These are phyloP conservation scores for Calameuta idolon DNA, from an alignment of 2,888 invertebrate genomes.

Conservation along the genomic window DNA sequence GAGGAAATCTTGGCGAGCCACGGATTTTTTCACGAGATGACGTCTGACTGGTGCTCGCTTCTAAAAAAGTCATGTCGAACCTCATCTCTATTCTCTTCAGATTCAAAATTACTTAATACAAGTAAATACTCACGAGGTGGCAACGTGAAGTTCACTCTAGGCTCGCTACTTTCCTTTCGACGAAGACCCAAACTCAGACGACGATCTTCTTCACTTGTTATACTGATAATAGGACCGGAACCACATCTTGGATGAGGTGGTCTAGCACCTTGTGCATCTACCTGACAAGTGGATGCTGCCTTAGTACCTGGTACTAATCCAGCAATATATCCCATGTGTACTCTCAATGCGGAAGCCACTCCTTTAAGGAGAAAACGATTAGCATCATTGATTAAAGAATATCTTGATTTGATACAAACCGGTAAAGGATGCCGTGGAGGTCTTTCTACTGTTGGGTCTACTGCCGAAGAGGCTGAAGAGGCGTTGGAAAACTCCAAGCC, in stretches of 20 bases:
- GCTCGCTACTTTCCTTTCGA: slow-evolving; percentile 69
- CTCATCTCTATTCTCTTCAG: not conserved
- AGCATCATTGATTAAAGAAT: no score
- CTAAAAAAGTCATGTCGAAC: slow-evolving; percentile 28
- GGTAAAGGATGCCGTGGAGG: slow-evolving; percentile 75
- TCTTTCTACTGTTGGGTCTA: slow-evolving; percentile 76
- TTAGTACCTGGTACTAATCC: slow-evolving; percentile 77
- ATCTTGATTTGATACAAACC: slow-evolving; percentile 37
- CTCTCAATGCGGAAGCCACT: slow-evolving; percentile 77
- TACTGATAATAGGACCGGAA: slow-evolving; percentile 62
- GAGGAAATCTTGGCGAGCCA: slow-evolving; percentile 81
- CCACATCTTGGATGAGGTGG: slow-evolving; percentile 59
- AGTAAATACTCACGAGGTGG: slow-evolving; percentile 51
- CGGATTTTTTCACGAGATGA: slow-evolving; percentile 71
- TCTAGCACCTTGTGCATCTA: slow-evolving; percentile 55
- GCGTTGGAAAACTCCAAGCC: slow-evolving; percentile 62
- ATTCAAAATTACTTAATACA: slow-evolving; percentile 38
- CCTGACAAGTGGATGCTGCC: slow-evolving; percentile 61
- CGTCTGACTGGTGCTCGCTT: slow-evolving; percentile 47
- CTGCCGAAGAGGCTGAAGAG: slow-evolving; percentile 73
- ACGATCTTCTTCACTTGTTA: slow-evolving; percentile 62
- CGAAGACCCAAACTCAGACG: slow-evolving; percentile 58
- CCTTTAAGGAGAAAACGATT: slow-evolving; percentile 55
- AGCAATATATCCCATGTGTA: slow-evolving; percentile 80
- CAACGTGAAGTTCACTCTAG: slow-evolving; percentile 73